Conservation (phyloP, 2,113 vertebrate genomes). For the Apteryx owenii region DNA sequence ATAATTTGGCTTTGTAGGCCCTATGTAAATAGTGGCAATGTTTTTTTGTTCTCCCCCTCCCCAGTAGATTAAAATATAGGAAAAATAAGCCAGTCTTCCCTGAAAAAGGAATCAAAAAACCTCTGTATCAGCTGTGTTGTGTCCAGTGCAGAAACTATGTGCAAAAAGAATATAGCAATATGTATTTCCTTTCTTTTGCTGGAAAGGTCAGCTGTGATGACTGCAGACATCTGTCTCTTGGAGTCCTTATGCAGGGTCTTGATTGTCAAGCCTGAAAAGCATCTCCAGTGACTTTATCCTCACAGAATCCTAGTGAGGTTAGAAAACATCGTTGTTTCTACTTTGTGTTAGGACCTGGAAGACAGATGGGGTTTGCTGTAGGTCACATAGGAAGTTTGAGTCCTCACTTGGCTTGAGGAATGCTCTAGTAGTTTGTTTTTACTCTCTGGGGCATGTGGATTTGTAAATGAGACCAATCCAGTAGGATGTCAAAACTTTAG, state of each 20-base stretch:
- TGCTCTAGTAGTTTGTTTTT: not conserved
- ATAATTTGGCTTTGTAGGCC: not conserved
- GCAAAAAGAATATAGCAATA: not conserved
- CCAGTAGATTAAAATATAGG: not conserved
- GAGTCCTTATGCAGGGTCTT: not conserved
- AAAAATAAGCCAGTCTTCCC: not conserved
- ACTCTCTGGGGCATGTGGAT: not conserved
- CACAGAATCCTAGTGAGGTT: not conserved
- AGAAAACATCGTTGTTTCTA: not conserved
- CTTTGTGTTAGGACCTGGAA: not conserved
- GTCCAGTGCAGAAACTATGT: not conserved
- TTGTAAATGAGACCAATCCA: not conserved
- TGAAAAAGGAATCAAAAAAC: not conserved
- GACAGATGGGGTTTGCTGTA: not conserved
- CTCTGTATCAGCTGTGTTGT: not conserved
- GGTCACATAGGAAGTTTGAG: not conserved
- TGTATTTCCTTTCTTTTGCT: not conserved
- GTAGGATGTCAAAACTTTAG: not conserved
- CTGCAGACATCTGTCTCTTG: not conserved
- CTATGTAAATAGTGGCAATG: not conserved
- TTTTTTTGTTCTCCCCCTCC: not conserved
- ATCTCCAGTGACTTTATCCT: not conserved
- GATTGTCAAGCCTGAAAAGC: not conserved
- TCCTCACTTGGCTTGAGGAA: not conserved
- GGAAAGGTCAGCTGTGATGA: fast-evolving